Conservation (phyloP, 2,797 vertebrate species). For the Xerus rutilus region DNA sequence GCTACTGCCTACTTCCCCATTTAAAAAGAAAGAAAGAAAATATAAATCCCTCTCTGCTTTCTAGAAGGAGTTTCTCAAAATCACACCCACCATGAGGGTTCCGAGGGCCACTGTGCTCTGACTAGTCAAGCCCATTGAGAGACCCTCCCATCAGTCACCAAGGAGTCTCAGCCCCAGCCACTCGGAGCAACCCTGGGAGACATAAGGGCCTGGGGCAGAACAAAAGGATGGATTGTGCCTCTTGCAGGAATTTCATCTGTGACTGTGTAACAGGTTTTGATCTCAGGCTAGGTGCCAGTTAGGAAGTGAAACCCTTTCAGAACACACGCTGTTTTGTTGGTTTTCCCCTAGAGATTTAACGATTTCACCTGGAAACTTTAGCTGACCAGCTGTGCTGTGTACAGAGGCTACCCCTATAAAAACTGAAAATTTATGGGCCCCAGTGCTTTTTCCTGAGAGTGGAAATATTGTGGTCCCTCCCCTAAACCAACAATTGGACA, state of each 20-base stretch:
- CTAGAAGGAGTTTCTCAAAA: neutral
- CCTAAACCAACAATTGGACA: neutral
- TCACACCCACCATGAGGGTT: neutral
- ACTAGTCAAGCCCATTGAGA: neutral
- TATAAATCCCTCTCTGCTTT: neutral
- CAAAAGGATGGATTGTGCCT: constrained; percentile 52
- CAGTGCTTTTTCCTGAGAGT: neutral
- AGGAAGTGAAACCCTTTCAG: constrained; percentile 68
- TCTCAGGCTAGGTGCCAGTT: neutral
- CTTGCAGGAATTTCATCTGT: constrained; percentile 11
- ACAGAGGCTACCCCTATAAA: neutral
- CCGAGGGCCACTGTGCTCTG: neutral
- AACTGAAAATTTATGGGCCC: neutral
- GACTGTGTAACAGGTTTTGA: constrained; percentile 48
- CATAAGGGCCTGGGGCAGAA: neutral
- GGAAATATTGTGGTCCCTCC: no score
- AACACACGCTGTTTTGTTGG: constrained; percentile 59
- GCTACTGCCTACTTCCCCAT: neutral
- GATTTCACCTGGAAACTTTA: constrained; percentile 20
- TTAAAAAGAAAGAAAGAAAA: neutral
- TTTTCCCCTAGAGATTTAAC: constrained; percentile 16
- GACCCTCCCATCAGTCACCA: neutral
- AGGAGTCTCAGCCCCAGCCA: neutral
- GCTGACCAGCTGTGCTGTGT: neutral
- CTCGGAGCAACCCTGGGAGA: neutral